Evolutionary conservation across 2,888 invertebrate species (phyloP), one percentile per base, ranked within the genome.

Genomic region (Papilio protenor): DNA sequence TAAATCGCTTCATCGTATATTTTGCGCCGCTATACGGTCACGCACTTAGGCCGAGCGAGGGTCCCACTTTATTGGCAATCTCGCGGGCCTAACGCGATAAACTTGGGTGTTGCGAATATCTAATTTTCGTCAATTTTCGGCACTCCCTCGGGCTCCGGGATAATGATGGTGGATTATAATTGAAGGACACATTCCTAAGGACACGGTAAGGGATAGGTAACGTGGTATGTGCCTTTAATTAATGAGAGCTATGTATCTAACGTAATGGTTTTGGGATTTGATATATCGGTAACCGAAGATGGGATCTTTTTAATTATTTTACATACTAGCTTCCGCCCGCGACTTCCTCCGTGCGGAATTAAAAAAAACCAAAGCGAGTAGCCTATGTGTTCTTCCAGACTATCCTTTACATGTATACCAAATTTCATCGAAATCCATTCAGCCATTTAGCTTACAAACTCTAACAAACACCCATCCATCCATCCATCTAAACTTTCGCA

Each of bases 41-140:
- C 78, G 78, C 78, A 78, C 78, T 78, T 78, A 78, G 73, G 73
- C 75, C 72, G 76, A 55, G 76, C 78, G 78, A 73, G 78, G 79
- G 81, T 83, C 84, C 85, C 85, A 86, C 85, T 90, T 91, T 93
- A 94, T 93, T 92, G 93, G 84, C 94, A 94, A 94, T 94, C 91
- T 94, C 91, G 87, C 84, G 84, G 85, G 86, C 83, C 87, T 92
- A 96, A 95, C 96, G 90, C 86, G 88, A 94, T 94, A 87, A 90
- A 88, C 87, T 90, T 85, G 87, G 87, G 87, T 83, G 88, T 83
- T 83, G 86, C 83, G 86, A 90, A 89, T 91, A 93, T 93, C 92
- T 92, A 92, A 93, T 93, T 93, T 93, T 90, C 86, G 88, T 79
- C 81, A 82, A 83, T 82, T 82, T 82, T 81, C 81, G 79, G 78